Percentiles rank a stretch among this genome's conserved stretches.
These are phyloP conservation scores for Salvelinus namaycush DNA, from an alignment of 2,113 vertebrate species.

Conservation along the genomic window DNA sequence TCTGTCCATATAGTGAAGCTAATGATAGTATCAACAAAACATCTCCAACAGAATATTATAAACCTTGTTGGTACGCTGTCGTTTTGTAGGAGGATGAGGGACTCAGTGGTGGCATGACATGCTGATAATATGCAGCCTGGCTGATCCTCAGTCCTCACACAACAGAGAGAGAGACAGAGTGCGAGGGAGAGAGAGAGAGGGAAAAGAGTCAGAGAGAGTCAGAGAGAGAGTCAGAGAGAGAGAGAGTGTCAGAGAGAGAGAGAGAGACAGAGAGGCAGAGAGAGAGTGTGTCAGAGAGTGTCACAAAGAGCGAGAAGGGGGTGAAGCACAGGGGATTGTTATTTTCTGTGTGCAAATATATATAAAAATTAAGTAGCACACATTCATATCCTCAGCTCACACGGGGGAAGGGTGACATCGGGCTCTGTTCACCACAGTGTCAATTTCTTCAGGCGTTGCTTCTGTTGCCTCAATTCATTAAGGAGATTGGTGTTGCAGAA, in stretches of 20 bases:
- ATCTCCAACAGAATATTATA: not conserved
- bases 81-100: not conserved
- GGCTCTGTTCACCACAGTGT: conserved; percentile 73
- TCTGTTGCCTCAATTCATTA: conserved; percentile 78
- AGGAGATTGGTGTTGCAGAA: conserved; percentile 38
- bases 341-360: conserved; percentile 67
- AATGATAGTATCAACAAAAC: conserved; percentile 5
- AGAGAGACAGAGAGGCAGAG: no score
- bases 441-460: conserved; percentile 72
- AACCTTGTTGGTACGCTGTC: not conserved
- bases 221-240: no score
- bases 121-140: not conserved
- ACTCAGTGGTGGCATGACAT: not conserved
- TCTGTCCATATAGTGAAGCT: not conserved
- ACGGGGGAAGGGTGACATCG: conserved; percentile 59
- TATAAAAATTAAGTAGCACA: conserved; percentile 65
- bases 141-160: not conserved
- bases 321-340: not conserved
- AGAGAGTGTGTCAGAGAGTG: no score
- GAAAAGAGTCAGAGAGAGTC: no score
- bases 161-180: not conserved
- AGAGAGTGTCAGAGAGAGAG: no score
- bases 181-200: no score
- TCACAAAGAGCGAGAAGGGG: conserved; percentile 32
- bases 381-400: conserved; percentile 76